Percentiles rank a stretch among this genome's conserved stretches.
Evolutionary conservation across 2,113 vertebrate species (phyloP).

Genomic region (Carlito syrichta): DNA sequence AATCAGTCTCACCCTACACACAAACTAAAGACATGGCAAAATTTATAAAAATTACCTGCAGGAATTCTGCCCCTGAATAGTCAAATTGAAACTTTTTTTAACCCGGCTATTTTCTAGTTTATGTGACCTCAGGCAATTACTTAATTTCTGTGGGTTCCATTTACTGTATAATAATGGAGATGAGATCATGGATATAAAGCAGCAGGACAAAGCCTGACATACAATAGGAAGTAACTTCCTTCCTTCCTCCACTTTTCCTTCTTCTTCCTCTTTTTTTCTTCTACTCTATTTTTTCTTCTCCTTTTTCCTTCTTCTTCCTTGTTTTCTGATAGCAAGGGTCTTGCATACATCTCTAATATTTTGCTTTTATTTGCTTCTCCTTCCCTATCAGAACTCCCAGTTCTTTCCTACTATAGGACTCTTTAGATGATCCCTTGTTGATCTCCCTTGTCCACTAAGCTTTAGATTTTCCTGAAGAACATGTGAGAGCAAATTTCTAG

Average conservation of each 20-base stretch:
- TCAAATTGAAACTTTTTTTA: neutral
- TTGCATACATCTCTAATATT: neutral
- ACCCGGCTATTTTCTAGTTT: neutral
- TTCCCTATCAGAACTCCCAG: neutral
- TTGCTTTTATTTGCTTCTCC: neutral
- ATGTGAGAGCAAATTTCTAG: neutral
- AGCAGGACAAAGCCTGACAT: accelerated
- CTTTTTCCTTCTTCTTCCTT: neutral
- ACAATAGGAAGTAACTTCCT: neutral
- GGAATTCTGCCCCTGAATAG: neutral
- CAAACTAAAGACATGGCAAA: neutral
- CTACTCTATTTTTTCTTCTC: neutral
- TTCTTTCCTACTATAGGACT: neutral
- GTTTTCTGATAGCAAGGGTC: neutral
- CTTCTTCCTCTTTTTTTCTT: neutral
- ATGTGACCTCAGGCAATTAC: neutral
- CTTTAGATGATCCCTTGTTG: neutral
- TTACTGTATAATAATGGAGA: neutral
- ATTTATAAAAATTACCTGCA: neutral
- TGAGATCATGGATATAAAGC: neutral
- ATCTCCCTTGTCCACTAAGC: neutral
- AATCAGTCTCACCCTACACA: neutral
- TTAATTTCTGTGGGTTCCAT: neutral
- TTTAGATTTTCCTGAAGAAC: neutral
- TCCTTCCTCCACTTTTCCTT: neutral